Percentiles rank a stretch among this genome's conserved stretches.
These are phyloP conservation scores for Plecturocebus donacophilus DNA, from an alignment of 2,113 vertebrate species.

Conservation along the genomic window DNA sequence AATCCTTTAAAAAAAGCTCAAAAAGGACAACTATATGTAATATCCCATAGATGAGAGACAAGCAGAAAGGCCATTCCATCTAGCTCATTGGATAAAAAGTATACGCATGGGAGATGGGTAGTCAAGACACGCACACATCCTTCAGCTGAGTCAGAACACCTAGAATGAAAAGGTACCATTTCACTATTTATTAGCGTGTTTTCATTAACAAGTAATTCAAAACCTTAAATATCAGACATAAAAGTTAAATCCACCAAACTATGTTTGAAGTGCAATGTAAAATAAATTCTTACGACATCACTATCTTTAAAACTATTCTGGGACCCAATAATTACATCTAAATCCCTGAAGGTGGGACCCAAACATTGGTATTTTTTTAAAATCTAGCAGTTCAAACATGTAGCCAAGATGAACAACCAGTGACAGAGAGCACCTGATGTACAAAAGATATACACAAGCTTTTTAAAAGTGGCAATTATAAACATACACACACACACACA, in stretches of 20 bases:
- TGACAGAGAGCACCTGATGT: no score
- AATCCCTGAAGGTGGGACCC: neutral
- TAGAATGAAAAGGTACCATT: neutral
- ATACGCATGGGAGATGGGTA: fast-evolving
- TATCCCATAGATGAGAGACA: neutral
- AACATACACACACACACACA: neutral
- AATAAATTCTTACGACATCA: neutral
- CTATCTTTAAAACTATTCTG: constrained; percentile 1
- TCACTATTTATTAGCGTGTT: neutral
- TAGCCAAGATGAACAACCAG: no score
- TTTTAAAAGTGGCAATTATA: neutral
- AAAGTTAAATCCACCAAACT: neutral
- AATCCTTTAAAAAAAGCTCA: neutral
- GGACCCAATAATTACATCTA: neutral
- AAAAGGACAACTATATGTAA: neutral
- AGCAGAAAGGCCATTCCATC: neutral
- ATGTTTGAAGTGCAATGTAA: neutral
- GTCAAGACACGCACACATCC: neutral
- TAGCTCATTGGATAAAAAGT: fast-evolving
- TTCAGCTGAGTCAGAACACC: neutral
- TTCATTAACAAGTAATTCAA: constrained; percentile 35
- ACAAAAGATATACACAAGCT: neutral
- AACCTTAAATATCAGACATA: constrained; percentile 1
- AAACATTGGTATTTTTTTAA: neutral
- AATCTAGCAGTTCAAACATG: no score